Evolutionary conservation across 1,140 invertebrate species (phyloP).

Genomic region (Apocrypta bakeri): DNA sequence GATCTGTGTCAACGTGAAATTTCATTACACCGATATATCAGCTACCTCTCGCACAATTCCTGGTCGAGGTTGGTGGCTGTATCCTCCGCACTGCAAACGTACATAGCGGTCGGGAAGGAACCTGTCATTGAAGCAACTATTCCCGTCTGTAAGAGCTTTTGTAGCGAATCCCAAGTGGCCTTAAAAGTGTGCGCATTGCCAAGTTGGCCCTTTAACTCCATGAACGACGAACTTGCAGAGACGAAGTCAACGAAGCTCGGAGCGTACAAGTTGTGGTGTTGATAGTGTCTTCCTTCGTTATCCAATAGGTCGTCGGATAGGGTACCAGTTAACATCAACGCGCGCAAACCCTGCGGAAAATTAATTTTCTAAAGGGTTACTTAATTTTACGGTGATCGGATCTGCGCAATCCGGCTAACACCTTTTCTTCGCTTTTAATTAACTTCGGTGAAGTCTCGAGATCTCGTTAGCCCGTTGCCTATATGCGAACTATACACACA

Average conservation of each 20-base stretch:
- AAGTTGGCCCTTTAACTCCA: conserved; percentile 19
- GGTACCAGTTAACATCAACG: neutral
- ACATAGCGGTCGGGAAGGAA: conserved; percentile 54
- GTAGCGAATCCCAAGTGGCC: conserved; percentile 53
- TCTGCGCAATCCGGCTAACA: too few relatives aligned
- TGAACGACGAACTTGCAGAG: neutral
- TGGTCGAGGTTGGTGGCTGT: conserved; percentile 30
- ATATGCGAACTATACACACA: too few relatives aligned
- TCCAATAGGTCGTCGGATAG: neutral
- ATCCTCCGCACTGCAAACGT: conserved; percentile 53
- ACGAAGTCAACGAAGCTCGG: neutral
- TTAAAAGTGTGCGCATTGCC: neutral
- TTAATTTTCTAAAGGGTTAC: neutral
- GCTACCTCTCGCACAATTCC: conserved; percentile 59
- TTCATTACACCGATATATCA: too few relatives aligned
- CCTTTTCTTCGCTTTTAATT: too few relatives aligned
- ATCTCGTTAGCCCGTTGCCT: too few relatives aligned
- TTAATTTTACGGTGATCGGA: too few relatives aligned
- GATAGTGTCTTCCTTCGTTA: neutral
- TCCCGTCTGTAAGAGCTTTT: conserved; percentile 45
- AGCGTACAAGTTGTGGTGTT: neutral
- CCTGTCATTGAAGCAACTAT: conserved; percentile 52
- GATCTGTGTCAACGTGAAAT: too few relatives aligned
- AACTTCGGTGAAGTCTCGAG: too few relatives aligned
- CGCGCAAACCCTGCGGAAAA: neutral